Evolutionary conservation across 2,888 invertebrate species (phyloP), one percentile per base, ranked within the genome.

Genomic region (Parascotia fuliginaria): DNA sequence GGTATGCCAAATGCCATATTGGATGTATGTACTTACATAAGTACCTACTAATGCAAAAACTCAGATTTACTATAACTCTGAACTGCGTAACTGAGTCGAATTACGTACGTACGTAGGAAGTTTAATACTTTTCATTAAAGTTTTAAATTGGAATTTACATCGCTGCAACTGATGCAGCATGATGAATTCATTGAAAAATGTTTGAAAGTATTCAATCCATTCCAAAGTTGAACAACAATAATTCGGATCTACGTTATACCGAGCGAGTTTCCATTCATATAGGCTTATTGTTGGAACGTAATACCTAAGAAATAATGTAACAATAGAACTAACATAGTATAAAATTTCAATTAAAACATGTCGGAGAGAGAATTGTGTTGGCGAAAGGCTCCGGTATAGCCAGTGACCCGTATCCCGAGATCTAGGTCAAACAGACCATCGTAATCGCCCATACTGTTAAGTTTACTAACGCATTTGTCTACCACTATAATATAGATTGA

Each of bases 401-500:
- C 83, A 69, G 67, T 84, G 89, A 89, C 89, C 90, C 76, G 83
- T 82, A 78, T 77, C 78, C 72, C 54, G 65, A 71, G 71, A 90
- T 88, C 75, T 89, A 73, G 90, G 90, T 90, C 89, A 89, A 79
- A 74, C 83, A 80, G 83, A 77, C 80, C 79, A 80, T 65, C 71
- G n/a, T n/a, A n/a, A n/a, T n/a, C n/a, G 79, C 76, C 75, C 79
- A 77, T 73, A 65, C 65, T 60, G 69, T 65, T n/a, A 59, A 55
- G 73, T 68, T 71, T 62, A 60, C 62, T 60, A 70, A 72, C 69
- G 61, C 67, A 70, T 61, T 42, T 37, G 46, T 42, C 45, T 48
- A 38, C 47, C 16, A 37, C 29, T 43, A 46, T 37, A 39, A 53
- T 51, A 48, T 42, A 45, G 34, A 43, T 22, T 60, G 44, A 57